Evolutionary conservation across 35 echinoderm and acorn worm genomes (phyloP).

Genomic region (Holothuria glaberrima): DNA sequence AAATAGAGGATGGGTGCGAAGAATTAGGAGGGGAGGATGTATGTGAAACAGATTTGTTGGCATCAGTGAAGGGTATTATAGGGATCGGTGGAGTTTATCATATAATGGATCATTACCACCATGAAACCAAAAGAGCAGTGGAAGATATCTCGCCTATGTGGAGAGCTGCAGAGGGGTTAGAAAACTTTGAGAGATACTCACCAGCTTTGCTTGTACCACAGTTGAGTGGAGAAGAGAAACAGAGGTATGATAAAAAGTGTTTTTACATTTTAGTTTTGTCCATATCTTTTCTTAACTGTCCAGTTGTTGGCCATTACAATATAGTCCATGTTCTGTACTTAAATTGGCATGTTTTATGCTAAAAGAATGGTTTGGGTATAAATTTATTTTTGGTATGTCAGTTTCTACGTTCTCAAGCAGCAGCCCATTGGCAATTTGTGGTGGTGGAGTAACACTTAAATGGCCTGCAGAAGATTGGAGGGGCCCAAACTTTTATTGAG

Average conservation of each 20-base stretch:
- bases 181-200: conserved; percentile 75
- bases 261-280: no score
- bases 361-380: no score
- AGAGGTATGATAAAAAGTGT: conserved; percentile 39
- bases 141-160: conserved; percentile 78
- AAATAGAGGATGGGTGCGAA: not conserved
- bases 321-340: no score
- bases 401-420: no score
- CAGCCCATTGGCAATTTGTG: no score
- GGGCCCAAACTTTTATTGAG: no score
- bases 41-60: not conserved
- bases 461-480: no score
- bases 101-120: conserved; percentile 79
- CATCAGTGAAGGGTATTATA: conserved; percentile 67
- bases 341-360: no score
- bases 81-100: conserved; percentile 77
- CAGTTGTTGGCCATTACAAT: no score
- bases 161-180: conserved; percentile 67
- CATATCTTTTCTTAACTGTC: no score
- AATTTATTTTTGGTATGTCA: no score
- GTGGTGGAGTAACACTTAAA: no score
- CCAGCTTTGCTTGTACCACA: conserved; percentile 48
- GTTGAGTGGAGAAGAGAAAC: conserved; percentile 34
- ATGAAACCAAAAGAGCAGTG: conserved; percentile 77
- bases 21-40: not conserved